Evolutionary conservation across 2,888 invertebrate genomes (phyloP), one percentile per base, ranked within the genome.

Genomic region (Tiliacea aurago): DNA sequence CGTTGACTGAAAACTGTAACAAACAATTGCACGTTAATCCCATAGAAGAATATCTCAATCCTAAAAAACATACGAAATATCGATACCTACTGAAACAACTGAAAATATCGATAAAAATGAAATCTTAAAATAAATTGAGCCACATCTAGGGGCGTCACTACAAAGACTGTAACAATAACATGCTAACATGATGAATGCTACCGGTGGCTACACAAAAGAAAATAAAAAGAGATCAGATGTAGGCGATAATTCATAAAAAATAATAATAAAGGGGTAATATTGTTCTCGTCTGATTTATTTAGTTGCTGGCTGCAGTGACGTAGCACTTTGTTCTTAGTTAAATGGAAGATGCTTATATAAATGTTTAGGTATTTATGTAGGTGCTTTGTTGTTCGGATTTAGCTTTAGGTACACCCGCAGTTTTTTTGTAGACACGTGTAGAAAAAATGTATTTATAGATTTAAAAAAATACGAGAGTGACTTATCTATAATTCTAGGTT

Each of bases 191-290:
- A 95, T 93, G 91, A 89, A 95, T 95, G 95, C 93, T 93, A 91
- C 92, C 92, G 91, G 91, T 90, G 89, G 89, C 85, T 80, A 85
- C 87, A 93, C 91, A 92, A 94, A 94, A 91, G 91, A 93, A 93
- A 93, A 86, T 86, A 86, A 85, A 83, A 93, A 91, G 89, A 93
- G 90, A 90, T 92, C 91, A 93, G 89, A 91, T 91, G 93, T 90
- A 91, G 91, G 89, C 92, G 92, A 95, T 95, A 94, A 95, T 94
- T 95, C 94, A 94, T 94, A 93, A 93, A 94, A 93, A 93, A 93
- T 88, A 91, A 94, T 93, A 93, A 94, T 92, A 93, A 93, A 90
- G 89, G 90, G 89, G 90, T 92, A 91, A 93, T 93, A 91, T 91
- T 94, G 93, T 94, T 87, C 91, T 85, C 53, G 64, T 80, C 84